These are phyloP conservation scores for Hemistola chrysoprasaria DNA, from an alignment of 2,888 invertebrate genomes.

Conservation along the genomic window DNA sequence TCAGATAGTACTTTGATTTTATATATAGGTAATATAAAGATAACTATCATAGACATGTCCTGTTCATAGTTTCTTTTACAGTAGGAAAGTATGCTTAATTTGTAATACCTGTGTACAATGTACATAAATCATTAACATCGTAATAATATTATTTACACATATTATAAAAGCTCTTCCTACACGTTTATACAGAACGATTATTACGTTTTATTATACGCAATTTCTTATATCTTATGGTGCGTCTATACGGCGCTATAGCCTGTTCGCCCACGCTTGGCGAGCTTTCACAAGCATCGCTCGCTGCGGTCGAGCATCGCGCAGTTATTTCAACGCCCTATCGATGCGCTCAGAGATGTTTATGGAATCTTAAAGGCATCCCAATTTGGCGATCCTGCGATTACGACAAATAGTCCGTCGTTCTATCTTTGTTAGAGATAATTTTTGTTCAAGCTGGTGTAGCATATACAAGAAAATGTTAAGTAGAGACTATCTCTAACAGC, in stretches of 20 bases:
- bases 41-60: too few species aligned
- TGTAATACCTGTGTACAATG: too few species aligned
- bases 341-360: slow-evolving; percentile 18
- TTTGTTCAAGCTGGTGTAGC: too few species aligned
- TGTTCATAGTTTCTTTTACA: too few species aligned
- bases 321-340: slow-evolving; percentile 38
- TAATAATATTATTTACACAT: too few species aligned
- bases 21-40: too few species aligned
- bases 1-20: too few species aligned
- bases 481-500: too few species aligned
- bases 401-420: slow-evolving; percentile 25
- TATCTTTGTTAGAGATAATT: background rate
- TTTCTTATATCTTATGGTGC: slow-evolving; percentile 7
- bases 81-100: too few species aligned
- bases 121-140: too few species aligned
- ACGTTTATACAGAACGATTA: background rate
- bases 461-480: too few species aligned
- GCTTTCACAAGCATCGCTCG: slow-evolving; percentile 70
- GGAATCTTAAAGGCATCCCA: slow-evolving; percentile 12
- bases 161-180: too few species aligned
- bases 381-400: slow-evolving; percentile 14
- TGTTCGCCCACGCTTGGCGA: slow-evolving; percentile 73
- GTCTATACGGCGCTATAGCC: slow-evolving; percentile 51
- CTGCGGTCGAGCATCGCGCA: slow-evolving; percentile 27
- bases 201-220: slow-evolving; percentile 1